These are phyloP conservation scores for Ichneumon xanthorius DNA, from an alignment of 2,888 invertebrate genomes.

Conservation along the genomic window DNA sequence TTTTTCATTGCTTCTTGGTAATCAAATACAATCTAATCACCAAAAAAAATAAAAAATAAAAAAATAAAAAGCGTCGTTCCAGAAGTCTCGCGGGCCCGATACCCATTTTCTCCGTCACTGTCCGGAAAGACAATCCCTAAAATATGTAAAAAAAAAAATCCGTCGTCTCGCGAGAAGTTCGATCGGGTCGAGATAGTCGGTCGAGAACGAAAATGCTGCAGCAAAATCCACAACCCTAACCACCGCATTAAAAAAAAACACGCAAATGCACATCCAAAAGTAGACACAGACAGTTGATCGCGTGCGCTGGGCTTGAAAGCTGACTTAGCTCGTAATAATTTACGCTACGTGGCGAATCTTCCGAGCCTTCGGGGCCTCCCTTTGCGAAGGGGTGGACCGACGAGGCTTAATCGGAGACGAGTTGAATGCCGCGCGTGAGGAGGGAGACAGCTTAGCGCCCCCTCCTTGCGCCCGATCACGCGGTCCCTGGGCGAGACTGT, in stretches of 20 bases:
- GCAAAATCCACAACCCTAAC: slow-evolving; percentile 44
- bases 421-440: neutral
- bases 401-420: neutral
- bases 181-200: slow-evolving; percentile 57
- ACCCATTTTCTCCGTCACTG: slow-evolving; percentile 15
- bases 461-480: neutral
- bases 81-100: slow-evolving; percentile 54
- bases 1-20: neutral
- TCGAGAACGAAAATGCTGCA: slow-evolving; percentile 59
- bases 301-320: slow-evolving; percentile 72
- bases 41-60: slow-evolving; percentile 6
- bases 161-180: slow-evolving; percentile 44
- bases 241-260: slow-evolving; percentile 22
- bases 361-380: neutral
- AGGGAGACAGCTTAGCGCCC: neutral
- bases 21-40: neutral
- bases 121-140: neutral
- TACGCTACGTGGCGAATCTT: slow-evolving; percentile 40
- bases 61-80: slow-evolving; percentile 39
- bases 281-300: slow-evolving; percentile 69
- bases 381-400: slow-evolving; percentile 9
- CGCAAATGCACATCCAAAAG: slow-evolving; percentile 43
- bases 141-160: slow-evolving; percentile 34
- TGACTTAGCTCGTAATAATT: slow-evolving; percentile 66
- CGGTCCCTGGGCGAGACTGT: neutral